Conservation (phyloP, 2,113 vertebrate genomes). For the Crocuta crocuta region DNA sequence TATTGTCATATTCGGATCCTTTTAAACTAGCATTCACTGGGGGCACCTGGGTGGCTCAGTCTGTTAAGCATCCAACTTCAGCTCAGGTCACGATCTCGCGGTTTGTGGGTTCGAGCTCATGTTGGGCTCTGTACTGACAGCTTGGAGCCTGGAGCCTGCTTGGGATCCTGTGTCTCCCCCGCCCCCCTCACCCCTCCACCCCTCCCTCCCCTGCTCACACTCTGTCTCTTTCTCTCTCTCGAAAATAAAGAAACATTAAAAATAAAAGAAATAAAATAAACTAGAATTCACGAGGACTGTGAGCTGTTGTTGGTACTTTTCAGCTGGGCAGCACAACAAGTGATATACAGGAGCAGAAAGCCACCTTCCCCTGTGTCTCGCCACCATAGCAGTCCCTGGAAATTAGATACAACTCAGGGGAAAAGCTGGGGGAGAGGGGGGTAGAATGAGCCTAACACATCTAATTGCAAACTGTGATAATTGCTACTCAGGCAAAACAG, state of each 20-base stretch:
- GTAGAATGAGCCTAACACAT: background rate
- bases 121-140: too few relatives aligned
- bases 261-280: background rate
- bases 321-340: background rate
- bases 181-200: too few relatives aligned
- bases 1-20: background rate
- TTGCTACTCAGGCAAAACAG: background rate
- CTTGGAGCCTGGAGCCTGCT: too few relatives aligned
- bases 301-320: background rate
- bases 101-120: too few relatives aligned
- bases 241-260: too few relatives aligned
- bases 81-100: too few relatives aligned
- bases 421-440: background rate
- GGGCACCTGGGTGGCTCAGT: too few relatives aligned
- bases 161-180: too few relatives aligned
- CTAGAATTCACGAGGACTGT: background rate
- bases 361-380: background rate
- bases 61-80: too few relatives aligned
- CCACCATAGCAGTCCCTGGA: background rate
- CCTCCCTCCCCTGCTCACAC: too few relatives aligned
- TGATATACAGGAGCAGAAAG: background rate
- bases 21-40: background rate
- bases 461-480: conserved; percentile 54
- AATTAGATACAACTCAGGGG: background rate
- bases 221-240: too few relatives aligned